Base-by-base conservation (phyloP, 2,888 invertebrate genomes). In the Bibio marci region DNA sequence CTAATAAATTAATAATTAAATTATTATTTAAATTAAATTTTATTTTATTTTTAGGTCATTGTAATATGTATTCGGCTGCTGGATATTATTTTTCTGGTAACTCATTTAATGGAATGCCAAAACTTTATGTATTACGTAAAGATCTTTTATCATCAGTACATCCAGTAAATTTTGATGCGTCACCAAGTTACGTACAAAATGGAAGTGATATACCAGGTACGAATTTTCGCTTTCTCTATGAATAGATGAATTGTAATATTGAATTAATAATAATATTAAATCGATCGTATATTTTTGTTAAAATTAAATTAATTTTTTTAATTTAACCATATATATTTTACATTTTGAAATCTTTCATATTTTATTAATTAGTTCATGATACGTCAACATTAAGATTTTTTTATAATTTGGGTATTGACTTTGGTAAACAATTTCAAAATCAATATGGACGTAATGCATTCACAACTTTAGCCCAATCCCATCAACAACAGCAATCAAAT, bases 381-480 rank as follows among this genome's bases (percentile, higher is more conserved):
- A 35, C 14, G 3, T 12, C 17, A 14, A 32, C 38, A 25, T 3
- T 38, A 17, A 19, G 32, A 17, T 38, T 38, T 22, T 38, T 32
- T n/a, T 38, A 38, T 32, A 38, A 38, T 32, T 32, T 38, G n/a
- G 38, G 38, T 8, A 5, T 19, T 18, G 38, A 38, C 18, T 37
- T 30, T n/a, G 27, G 7, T 13, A 30, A 37, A 22, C 19, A 30
- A 6, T 37, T 30, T n/a, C 37, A 37, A 31, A 6, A 22, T 13
- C 14, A 18, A 7, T 19, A 37, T 15, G 37, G 30, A 3, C 7
- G 13, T n/a, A n/a, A 26, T 35, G 4, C 15, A n/a, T 5, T 17
- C 26, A 13, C 4, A 10, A 11, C 10, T 26, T 33, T 15, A 12
- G 13, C 15, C 7, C 12, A 4, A 12, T n/a, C 7, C 10, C 10